Percentiles rank a stretch among this genome's conserved stretches.
These are phyloP conservation scores for Loris lydekkerianus DNA, from an alignment of 2,797 vertebrate species.

Conservation along the genomic window DNA sequence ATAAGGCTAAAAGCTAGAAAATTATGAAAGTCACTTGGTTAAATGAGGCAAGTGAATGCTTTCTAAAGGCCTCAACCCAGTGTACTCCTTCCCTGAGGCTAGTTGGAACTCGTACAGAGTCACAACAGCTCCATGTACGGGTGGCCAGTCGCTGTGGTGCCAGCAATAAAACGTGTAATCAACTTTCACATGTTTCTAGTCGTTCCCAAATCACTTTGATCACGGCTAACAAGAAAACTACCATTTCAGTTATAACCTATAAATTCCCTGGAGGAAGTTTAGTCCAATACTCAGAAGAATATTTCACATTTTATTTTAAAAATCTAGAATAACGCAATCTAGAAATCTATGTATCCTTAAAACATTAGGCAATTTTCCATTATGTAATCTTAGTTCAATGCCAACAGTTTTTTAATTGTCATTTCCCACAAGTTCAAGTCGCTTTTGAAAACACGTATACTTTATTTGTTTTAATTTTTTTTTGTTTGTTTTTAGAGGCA, in stretches of 20 bases:
- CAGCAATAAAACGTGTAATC: constrained; percentile 53
- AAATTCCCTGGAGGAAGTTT: constrained; percentile 58
- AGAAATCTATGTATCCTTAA: constrained; percentile 70
- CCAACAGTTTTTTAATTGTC: constrained; percentile 59
- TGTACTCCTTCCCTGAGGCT: constrained; percentile 59
- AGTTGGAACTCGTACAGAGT: constrained; percentile 69
- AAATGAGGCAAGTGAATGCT: constrained; percentile 67
- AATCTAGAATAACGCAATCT: constrained; percentile 51
- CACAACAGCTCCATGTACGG: constrained; percentile 62
- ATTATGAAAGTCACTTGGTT: constrained; percentile 74
- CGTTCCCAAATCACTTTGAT: constrained; percentile 75
- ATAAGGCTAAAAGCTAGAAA: constrained; percentile 69
- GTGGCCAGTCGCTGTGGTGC: constrained; percentile 38
- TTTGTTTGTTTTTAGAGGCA: not conserved
- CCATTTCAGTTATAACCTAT: constrained; percentile 68
- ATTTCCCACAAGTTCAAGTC: constrained; percentile 67
- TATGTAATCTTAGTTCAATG: constrained; percentile 68
- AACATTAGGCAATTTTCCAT: constrained; percentile 64
- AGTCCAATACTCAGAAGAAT: constrained; percentile 35
- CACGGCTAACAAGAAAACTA: constrained; percentile 76
- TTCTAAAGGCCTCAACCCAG: constrained; percentile 68
- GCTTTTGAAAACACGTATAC: constrained; percentile 36
- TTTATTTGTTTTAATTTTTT: not conserved
- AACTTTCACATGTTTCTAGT: constrained; percentile 9
- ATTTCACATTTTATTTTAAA: constrained; percentile 62